Evolutionary conservation across 2,797 vertebrate genomes (phyloP), one percentile per base, ranked within the genome.

Genomic region (Esox masquinongy): DNA sequence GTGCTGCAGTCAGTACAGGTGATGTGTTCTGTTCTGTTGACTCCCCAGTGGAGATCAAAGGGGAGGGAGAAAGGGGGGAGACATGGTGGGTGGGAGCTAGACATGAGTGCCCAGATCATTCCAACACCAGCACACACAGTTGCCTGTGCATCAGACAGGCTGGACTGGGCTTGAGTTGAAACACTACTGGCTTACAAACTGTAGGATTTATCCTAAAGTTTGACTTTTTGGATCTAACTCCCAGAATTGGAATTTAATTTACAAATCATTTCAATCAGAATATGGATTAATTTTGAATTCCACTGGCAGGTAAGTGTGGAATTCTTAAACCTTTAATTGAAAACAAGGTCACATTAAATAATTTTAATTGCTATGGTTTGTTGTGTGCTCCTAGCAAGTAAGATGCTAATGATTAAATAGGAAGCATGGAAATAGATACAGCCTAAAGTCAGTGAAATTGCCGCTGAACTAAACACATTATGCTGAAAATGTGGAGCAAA

Each of bases 111-210:
- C 31, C 15, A 66, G 15, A 59, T 19, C 70, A 56, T n/a, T 71
- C 49, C 34, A 26, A 36, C 29, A 36, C 29, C 29, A 36, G 76
- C 64, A 63, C 43, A 70, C 73, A 76, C 31, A 66, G 49, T 73
- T 70, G 51, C 68, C 79, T 85, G 84, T 36, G 56, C 70, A 78
- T 84, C 83, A 81, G 43, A 83, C 86, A 78, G 82, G 66, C 74
- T 43, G 77, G 71, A 75, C 77, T 77, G 67, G 50, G 69, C 78
- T 56, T 82, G 74, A 64, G 76, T 59, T 82, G 74, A 63, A 53
- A 80, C 73, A 68, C 77, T 31, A 61, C 79, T 72, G 50, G 36
- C 74, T 83, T 34, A 50, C 69, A 74, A 43, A 84, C 24, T n/a
- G 77, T 79, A 73, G 73, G 82, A 73, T 24, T 51, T 11, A 15